phyloP scores from a whole-genome alignment of 2,797 vertebrate genomes.

The Myiotriccus ornatus region DNA sequence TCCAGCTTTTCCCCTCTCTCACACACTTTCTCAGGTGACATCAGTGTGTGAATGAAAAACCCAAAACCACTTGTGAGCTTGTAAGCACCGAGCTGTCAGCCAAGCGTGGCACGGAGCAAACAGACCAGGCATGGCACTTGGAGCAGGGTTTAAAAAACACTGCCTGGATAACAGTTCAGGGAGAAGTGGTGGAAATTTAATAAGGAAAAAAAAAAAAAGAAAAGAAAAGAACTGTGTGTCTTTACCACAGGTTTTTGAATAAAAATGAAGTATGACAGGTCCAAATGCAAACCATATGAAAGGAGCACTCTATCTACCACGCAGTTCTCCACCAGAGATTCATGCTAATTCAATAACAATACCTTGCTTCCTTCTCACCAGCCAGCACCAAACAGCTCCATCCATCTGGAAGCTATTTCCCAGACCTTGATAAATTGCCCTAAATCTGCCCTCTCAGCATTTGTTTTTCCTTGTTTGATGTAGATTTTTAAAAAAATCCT shows the following conservation, averaged over 20 bases:
- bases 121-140: neutral
- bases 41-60: neutral
- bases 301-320: slow-evolving; percentile 55
- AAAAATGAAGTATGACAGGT: slow-evolving; percentile 66
- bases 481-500: slow-evolving; percentile 65
- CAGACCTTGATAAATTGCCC: slow-evolving; percentile 75
- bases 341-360: slow-evolving; percentile 71
- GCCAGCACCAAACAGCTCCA: slow-evolving; percentile 58
- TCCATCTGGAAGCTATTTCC: slow-evolving; percentile 77
- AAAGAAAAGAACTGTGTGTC: neutral
- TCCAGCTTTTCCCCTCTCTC: neutral
- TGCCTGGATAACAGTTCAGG: neutral
- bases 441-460: slow-evolving; percentile 71
- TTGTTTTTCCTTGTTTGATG: slow-evolving; percentile 77
- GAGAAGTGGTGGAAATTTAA: slow-evolving; percentile 28
- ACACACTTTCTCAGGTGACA: neutral
- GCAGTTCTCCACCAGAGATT: slow-evolving; percentile 56
- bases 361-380: slow-evolving; percentile 69
- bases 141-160: slow-evolving; percentile 4
- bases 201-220: neutral
- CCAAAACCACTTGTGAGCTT: neutral
- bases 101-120: neutral
- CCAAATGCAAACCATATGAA: slow-evolving; percentile 65
- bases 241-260: slow-evolving; percentile 59
- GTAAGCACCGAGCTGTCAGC: neutral